Base-by-base conservation (phyloP, 2,113 vertebrate species). In the Brachypteracias leptosomus region DNA sequence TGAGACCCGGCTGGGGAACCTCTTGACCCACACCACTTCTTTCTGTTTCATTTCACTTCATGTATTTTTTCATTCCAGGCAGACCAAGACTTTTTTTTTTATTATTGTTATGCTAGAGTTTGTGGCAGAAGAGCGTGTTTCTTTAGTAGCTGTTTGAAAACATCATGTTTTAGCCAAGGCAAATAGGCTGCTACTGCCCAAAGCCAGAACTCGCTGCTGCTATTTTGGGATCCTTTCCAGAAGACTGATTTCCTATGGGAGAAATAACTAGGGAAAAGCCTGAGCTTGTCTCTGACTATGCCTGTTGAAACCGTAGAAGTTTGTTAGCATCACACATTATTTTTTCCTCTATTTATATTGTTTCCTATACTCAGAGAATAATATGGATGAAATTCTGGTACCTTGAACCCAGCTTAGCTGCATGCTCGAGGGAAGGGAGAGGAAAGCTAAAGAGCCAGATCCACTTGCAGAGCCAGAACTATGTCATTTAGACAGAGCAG, bases 1-100 rank as follows among this genome's bases (percentile, higher is more conserved):
- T 98, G 96, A 99, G 99, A n/a, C 18, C 18, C 7, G 46, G 46
- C 46, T 17, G 18, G 46, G 46, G 46, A 47, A 14, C 42, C 42
- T 42, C 11, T 42, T 42, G 42, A 42, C 42, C 42, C 42, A 42
- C 42, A 11, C 42, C 35, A 18, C 36, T 63, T 28, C 17, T 40
- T 20, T 62, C 59, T 22, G 3, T 33, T 35, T 51, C 6, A 52
- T 72, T 62, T 17, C 25, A 8, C 12, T 59, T 25, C 3, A 1
- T 19, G 1, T 31, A 0, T 54, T 33, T 58, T 47, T 78, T 33
- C 16, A 3, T 70, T 71, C 42, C 11, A 1, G 31, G 33, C 54
- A 36, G 18, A n/a, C 7, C 38, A 21, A 40, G 61, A 13, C 25
- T 38, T 36, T 35, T 78, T 62, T 26, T 35, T 49, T 19, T 38